Percentiles rank a stretch among this genome's conserved stretches.
These are phyloP conservation scores for Plotosus lineatus DNA, from an alignment of 2,113 vertebrate genomes.

Conservation along the genomic window DNA sequence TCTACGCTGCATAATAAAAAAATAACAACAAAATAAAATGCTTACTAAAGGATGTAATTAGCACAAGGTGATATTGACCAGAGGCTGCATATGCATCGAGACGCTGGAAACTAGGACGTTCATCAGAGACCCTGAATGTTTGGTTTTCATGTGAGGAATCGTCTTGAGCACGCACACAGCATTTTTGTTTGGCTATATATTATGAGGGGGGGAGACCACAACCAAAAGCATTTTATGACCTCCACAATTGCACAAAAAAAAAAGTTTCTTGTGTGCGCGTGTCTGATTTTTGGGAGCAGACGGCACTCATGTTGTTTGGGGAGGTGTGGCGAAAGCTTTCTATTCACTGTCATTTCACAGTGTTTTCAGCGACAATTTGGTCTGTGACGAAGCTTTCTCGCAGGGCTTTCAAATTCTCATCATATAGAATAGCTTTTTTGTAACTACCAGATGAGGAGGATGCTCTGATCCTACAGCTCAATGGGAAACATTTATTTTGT, in stretches of 20 bases:
- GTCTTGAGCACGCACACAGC: background rate
- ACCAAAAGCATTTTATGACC: constrained; percentile 26
- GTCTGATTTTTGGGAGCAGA: background rate
- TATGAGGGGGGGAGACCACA: constrained; percentile 16
- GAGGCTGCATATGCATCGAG: background rate
- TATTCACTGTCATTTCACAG: constrained; percentile 2
- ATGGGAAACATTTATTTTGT: background rate
- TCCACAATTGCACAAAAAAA: constrained; percentile 25
- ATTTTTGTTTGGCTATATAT: background rate
- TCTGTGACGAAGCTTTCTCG: constrained; percentile 22
- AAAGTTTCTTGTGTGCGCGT: constrained; percentile 1
- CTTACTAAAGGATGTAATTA: constrained; percentile 23
- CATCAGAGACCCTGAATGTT: background rate
- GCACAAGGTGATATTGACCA: constrained; percentile 23
- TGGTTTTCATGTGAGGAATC: background rate
- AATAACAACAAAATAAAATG: constrained; percentile 9
- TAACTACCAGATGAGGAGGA: background rate
- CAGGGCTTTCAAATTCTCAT: background rate
- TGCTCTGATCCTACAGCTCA: background rate
- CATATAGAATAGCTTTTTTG: constrained; percentile 19
- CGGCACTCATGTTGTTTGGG: background rate
- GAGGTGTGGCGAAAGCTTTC: background rate
- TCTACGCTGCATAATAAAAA: constrained; percentile 31
- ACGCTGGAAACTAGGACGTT: background rate
- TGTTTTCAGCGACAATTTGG: constrained; percentile 5